Conservation (phyloP, 2,797 vertebrate species). For the Acridotheres tristis region DNA sequence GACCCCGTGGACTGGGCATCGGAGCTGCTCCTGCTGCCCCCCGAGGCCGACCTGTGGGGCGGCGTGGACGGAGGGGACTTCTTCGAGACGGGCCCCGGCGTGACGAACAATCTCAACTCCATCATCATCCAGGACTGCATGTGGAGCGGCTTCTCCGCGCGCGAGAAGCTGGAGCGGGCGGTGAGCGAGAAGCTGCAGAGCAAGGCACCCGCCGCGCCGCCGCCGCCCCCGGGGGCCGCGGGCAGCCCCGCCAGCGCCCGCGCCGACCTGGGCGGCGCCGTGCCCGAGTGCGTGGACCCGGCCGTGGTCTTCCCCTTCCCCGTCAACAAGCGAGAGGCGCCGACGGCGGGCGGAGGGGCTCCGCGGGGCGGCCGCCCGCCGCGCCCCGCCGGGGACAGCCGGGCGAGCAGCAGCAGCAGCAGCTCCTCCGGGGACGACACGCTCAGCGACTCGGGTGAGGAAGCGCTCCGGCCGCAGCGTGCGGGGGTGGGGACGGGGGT, state of each 20-base stretch:
- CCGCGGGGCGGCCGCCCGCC: neutral
- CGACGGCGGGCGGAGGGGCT: neutral
- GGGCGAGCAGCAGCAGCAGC: constrained; percentile 51
- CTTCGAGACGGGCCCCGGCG: constrained; percentile 83
- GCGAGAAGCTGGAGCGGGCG: constrained; percentile 93
- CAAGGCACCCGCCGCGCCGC: constrained; percentile 68
- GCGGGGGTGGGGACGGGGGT: neutral
- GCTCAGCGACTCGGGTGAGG: constrained; percentile 89
- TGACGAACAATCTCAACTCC: constrained; percentile 84
- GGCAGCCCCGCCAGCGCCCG: neutral
- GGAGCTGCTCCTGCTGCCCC: constrained; percentile 87
- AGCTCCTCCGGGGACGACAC: constrained; percentile 78
- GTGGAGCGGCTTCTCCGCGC: constrained; percentile 97
- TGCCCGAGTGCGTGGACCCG: constrained; percentile 91
- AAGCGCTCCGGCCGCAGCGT: neutral
- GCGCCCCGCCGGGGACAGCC: neutral
- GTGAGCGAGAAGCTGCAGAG: constrained; percentile 89
- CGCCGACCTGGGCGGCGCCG: constrained; percentile 66
- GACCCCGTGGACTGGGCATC: constrained; percentile 91
- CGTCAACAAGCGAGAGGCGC: constrained; percentile 82
- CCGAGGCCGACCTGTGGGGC: constrained; percentile 88
- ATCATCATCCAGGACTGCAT: constrained; percentile 98
- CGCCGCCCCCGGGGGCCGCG: neutral
- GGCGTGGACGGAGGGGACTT: constrained; percentile 79
- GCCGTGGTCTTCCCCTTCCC: constrained; percentile 93